phyloP scores from a whole-genome alignment of 2,113 vertebrate genomes.

The human (Homo sapiens) region GRCh38 chr9:119847501-119848000 shows the following conservation, averaged over 20 bases:
- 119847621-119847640: too few species aligned
- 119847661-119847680: not conserved
- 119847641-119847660: not conserved
- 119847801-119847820: too few species aligned
- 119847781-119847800: not conserved
- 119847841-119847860: not conserved
- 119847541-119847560: not conserved
- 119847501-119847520: not conserved
- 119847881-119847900: not conserved
- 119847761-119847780: not conserved
- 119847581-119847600: not conserved
- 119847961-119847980: not conserved
- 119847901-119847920: not conserved
- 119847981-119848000: not conserved
- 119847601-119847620: not conserved
- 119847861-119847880: not conserved
- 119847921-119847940: not conserved
- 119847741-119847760: not conserved
- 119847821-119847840: not conserved
- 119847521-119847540: not conserved
- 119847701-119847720: not conserved
- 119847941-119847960: not conserved
- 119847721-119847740: not conserved
- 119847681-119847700: not conserved
- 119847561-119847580: not conserved